phyloP scores from a whole-genome alignment of 2,888 invertebrate species.

The Dysmachus trigonus region DNA sequence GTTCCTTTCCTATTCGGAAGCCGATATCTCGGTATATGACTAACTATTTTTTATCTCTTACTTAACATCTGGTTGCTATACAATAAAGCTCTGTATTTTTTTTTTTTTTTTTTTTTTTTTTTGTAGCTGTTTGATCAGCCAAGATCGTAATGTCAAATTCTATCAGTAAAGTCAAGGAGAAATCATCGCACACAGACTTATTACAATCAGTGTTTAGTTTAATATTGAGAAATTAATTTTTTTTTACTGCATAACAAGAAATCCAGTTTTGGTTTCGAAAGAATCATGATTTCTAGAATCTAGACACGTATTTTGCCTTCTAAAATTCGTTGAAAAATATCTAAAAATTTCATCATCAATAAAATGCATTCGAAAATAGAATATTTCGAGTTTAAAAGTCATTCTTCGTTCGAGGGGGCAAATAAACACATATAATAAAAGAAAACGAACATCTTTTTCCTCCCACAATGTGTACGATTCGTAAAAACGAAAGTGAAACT shows the following conservation, averaged over 20 bases:
- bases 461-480: background rate
- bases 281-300: background rate
- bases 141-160: background rate
- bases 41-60: background rate
- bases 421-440: background rate
- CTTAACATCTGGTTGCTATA: background rate
- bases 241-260: background rate
- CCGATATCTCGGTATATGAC: background rate
- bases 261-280: background rate
- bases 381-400: background rate
- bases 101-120: too few relatives aligned
- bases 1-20: background rate
- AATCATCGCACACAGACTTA: background rate
- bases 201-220: background rate
- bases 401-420: background rate
- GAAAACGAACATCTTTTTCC: background rate
- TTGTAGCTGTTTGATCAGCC: background rate
- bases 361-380: background rate
- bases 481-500: constrained; percentile 17
- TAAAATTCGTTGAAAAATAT: background rate
- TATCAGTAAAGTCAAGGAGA: background rate
- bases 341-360: background rate
- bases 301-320: background rate
- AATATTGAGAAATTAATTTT: background rate
- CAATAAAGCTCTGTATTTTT: too few relatives aligned